phyloP scores from a whole-genome alignment of 2,888 invertebrate species.

The Drosophila pseudotalamancana region DNA sequence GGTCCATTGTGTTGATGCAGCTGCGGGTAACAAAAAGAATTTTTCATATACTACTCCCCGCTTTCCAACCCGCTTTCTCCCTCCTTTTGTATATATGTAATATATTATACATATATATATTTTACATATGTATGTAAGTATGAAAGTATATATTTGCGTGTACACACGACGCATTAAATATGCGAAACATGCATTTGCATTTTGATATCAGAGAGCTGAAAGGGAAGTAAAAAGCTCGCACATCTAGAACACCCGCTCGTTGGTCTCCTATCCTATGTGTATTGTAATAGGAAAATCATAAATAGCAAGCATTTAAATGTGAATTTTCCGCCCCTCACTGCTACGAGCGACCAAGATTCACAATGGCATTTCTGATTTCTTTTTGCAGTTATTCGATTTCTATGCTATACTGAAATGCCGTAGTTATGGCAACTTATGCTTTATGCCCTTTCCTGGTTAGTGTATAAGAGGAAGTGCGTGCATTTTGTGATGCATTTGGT shows the following conservation, averaged over 20 bases:
- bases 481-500: neutral
- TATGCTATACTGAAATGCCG: conserved; percentile 46
- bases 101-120: conserved; percentile 21
- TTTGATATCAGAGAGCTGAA: conserved; percentile 55
- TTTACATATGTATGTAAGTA: conserved; percentile 7
- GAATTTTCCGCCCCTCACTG: conserved; percentile 12
- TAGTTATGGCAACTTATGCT: conserved; percentile 45
- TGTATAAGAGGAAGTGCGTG: neutral
- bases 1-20: conserved; percentile 69
- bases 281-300: conserved; percentile 51
- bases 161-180: conserved; percentile 65
- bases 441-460: neutral
- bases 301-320: conserved; percentile 45
- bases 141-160: conserved; percentile 40
- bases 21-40: conserved; percentile 63
- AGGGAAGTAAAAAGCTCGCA: conserved; percentile 29
- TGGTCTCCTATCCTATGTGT: conserved; percentile 1
- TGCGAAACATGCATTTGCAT: conserved; percentile 74
- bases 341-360: conserved; percentile 2
- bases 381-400: conserved; percentile 58
- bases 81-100: conserved; percentile 8
- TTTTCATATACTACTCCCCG: conserved; percentile 43
- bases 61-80: neutral
- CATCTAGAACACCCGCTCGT: conserved; percentile 8
- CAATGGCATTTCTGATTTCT: conserved; percentile 46